phyloP scores from a whole-genome alignment of 2,113 vertebrate species.

The Benitochromis conjunctus region DNA sequence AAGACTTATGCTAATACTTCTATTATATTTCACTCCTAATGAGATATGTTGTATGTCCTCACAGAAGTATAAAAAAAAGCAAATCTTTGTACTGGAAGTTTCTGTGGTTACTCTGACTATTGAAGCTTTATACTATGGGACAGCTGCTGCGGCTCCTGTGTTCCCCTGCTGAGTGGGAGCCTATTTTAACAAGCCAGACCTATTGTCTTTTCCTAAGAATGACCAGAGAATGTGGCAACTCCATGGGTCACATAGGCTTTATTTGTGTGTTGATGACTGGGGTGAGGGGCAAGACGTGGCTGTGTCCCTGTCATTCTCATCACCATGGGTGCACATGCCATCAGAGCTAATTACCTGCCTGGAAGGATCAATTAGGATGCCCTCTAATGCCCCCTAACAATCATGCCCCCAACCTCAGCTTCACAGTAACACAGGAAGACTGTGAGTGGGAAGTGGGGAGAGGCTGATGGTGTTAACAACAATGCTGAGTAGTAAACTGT shows the following conservation, averaged over 20 bases:
- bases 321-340: conserved; percentile 57
- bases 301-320: conserved; percentile 37
- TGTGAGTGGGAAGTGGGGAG: not conserved
- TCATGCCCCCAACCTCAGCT: not conserved
- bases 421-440: not conserved
- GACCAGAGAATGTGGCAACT: conserved; percentile 49
- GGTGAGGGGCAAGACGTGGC: conserved; percentile 12
- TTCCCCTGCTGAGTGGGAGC: conserved; percentile 34
- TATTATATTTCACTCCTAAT: not conserved
- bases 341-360: conserved; percentile 63
- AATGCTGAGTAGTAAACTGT: not conserved
- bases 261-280: conserved; percentile 4
- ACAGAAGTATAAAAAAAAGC: not conserved
- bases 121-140: conserved; percentile 47
- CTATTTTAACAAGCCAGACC: conserved; percentile 67
- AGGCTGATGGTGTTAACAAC: not conserved
- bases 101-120: conserved; percentile 15
- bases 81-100: conserved; percentile 14
- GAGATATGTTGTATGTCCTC: not conserved
- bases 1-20: not conserved
- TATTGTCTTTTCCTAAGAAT: conserved; percentile 65
- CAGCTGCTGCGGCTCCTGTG: conserved; percentile 57
- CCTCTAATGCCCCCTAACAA: conserved; percentile 23
- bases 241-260: conserved; percentile 21
- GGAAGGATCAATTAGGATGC: conserved; percentile 50